Base-by-base conservation (phyloP, 1,140 invertebrate genomes). In the Frieseomelitta varia region DNA sequence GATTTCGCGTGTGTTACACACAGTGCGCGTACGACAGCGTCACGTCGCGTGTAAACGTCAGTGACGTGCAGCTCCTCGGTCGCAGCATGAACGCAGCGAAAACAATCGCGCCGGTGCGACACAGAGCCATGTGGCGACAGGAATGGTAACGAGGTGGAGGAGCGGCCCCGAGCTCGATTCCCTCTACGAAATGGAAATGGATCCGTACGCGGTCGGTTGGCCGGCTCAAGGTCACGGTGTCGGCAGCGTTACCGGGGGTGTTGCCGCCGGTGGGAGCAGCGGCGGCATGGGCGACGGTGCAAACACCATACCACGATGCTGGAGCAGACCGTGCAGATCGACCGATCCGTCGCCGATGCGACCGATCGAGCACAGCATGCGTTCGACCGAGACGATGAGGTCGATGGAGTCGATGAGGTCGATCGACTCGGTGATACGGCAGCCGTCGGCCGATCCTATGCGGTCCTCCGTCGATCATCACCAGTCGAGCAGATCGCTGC, bases 351-450 rank as follows among this genome's bases (percentile, higher is more conserved):
- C 93, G 85, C 94, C 94, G 61, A 93, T 93, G 93, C 87, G 94
- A 58, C 94, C 94, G 86, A 93, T 94, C 85, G 94, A 95, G 78
- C 93, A 93, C 82, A 88, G 87, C 56, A 93, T 94, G 92, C 91
- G 94, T 39, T 92, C 93, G n/a, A 91, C 92, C 69, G 94, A 94
- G 78, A 72, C 92, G 67, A 92, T 95, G 92, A 92, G 94, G 81
- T 95, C 94, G 73, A 94, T 94, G 92, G 94, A 94, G 81, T 94
- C 94, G 39, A 93, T 94, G 93, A 90, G 94, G 80, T 94, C 94
- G n/a, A 91, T 91, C 79, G 93, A 94, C 84, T 93, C 93, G 21
- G 89, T 92, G 76, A 89, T 92, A 55, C 85, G 92, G 34, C 92
- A 92, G 55, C 87, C 89, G 34, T 79, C 86, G 24, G 84, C 83